Conservation (phyloP, 2,888 invertebrate species). For the Drosophila setosimentum region DNA sequence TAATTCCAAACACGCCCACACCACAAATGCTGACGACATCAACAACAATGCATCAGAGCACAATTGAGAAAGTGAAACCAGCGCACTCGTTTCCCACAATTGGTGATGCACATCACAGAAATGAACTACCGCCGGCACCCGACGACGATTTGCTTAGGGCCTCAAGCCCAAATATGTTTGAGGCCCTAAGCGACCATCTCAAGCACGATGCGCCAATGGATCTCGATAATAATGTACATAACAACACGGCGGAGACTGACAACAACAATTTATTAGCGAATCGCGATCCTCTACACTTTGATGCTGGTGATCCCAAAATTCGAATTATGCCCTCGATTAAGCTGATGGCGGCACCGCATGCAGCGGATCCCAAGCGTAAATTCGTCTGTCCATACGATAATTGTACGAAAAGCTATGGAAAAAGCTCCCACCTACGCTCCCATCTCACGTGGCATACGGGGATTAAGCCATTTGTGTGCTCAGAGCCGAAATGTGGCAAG, state of each 20-base stretch:
- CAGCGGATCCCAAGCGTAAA: slow-evolving; percentile 77
- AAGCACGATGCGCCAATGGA: slow-evolving; percentile 68
- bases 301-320: slow-evolving; percentile 64
- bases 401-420: slow-evolving; percentile 83
- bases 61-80: slow-evolving; percentile 66
- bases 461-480: slow-evolving; percentile 82
- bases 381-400: slow-evolving; percentile 81
- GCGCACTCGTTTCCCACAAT: slow-evolving; percentile 55
- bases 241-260: slow-evolving; percentile 63
- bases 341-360: slow-evolving; percentile 71
- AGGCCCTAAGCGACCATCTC: slow-evolving; percentile 38
- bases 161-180: slow-evolving; percentile 61
- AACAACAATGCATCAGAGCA: slow-evolving; percentile 51
- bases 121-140: slow-evolving; percentile 45
- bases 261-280: slow-evolving; percentile 46
- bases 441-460: slow-evolving; percentile 84
- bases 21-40: slow-evolving; percentile 80
- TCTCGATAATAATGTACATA: slow-evolving; percentile 72
- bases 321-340: slow-evolving; percentile 80
- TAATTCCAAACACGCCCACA: slow-evolving; percentile 77
- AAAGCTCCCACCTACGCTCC: slow-evolving; percentile 83
- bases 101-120: slow-evolving; percentile 47
- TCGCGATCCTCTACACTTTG: slow-evolving; percentile 44
- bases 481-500: slow-evolving; percentile 80
- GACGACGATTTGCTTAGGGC: slow-evolving; percentile 59